These are phyloP conservation scores for Dendrocincla fuliginosa DNA, from an alignment of 2,797 vertebrate genomes.

Conservation along the genomic window DNA sequence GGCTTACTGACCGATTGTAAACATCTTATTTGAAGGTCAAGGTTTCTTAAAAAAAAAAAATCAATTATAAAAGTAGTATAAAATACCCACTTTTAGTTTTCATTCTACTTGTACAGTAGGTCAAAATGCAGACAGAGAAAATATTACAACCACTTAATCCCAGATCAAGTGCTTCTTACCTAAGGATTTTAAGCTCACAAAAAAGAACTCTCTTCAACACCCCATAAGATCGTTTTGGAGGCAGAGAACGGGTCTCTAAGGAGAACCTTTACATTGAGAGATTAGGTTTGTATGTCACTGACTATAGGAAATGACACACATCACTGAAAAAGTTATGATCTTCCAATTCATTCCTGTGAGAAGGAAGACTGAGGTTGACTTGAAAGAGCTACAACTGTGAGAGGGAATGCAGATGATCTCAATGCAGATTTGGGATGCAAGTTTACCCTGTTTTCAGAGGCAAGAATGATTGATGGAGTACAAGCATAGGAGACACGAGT, in stretches of 20 bases:
- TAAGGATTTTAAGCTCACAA: background rate
- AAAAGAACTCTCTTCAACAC: background rate
- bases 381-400: background rate
- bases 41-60: background rate
- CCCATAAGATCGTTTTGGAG: background rate
- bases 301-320: rapidly evolving
- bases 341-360: background rate
- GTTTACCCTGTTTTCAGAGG: background rate
- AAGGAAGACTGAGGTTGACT: background rate
- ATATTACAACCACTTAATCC: background rate
- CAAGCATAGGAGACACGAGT: background rate
- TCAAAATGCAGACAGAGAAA: background rate
- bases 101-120: background rate
- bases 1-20: background rate
- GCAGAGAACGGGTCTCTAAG: background rate
- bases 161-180: background rate
- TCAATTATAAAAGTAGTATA: background rate
- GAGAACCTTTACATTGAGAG: background rate
- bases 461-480: constrained; percentile 24
- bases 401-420: background rate
- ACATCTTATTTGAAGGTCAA: background rate
- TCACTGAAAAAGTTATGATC: background rate
- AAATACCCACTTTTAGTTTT: background rate
- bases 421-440: background rate
- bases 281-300: background rate